These are phyloP conservation scores for Cryptocephalus moraei DNA, from an alignment of 2,888 invertebrate species.

Conservation along the genomic window DNA sequence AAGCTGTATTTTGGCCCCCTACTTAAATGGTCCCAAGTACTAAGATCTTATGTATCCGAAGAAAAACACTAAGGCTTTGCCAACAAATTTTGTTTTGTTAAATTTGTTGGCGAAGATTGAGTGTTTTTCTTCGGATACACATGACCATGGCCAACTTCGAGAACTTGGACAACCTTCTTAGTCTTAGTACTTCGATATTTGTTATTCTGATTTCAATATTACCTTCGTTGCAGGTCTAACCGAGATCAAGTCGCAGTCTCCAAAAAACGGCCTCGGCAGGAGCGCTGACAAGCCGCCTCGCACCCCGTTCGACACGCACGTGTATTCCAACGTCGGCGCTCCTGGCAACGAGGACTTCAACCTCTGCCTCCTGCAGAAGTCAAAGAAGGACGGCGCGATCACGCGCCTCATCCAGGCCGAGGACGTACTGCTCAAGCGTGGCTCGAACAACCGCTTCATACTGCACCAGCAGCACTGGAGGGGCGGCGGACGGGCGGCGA, in stretches of 20 bases:
- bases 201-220: too few species aligned
- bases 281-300: background rate
- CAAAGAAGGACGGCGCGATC: slow-evolving; percentile 16
- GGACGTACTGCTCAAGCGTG: slow-evolving; percentile 24
- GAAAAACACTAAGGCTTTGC: too few species aligned
- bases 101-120: too few species aligned
- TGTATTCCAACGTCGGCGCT: slow-evolving; percentile 14
- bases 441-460: slow-evolving; percentile 28
- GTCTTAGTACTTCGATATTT: too few species aligned
- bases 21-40: too few species aligned
- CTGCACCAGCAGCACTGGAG: slow-evolving; percentile 18
- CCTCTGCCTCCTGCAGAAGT: slow-evolving; percentile 19
- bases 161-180: too few species aligned
- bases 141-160: too few species aligned
- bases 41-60: too few species aligned
- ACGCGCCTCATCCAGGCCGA: slow-evolving; percentile 18
- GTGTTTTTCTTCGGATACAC: too few species aligned
- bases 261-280: slow-evolving; percentile 1
- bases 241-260: background rate
- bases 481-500: slow-evolving; percentile 16
- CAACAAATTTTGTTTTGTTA: too few species aligned
- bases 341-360: slow-evolving; percentile 18
- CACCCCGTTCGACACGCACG: background rate
- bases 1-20: too few species aligned
- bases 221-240: background rate